Base-by-base conservation (phyloP, 2,797 vertebrate genomes). In the Sorex maritimensis region DNA sequence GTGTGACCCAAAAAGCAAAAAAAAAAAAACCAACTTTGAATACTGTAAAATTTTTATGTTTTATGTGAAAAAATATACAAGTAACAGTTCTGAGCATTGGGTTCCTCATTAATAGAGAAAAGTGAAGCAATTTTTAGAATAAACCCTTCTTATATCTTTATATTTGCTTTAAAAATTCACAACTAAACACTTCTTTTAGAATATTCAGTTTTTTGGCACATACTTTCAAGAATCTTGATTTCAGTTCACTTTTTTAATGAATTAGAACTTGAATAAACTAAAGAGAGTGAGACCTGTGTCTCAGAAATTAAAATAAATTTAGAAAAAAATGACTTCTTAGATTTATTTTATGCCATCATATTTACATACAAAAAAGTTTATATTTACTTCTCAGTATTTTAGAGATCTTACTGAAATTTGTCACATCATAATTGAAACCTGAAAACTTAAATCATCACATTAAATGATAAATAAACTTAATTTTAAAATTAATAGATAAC, bases 321-420 rank as follows among this genome's bases (percentile, higher is more conserved):
- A 82, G 95, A 87, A 93, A 96, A 97, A 97, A 80, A 52, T 92
- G 94, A 95, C 68, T 97, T 96, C 69, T 96, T 96, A 97, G 92
- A 8, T 52, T 52, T 52, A 52, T 93, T 94, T 95, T 96, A 88
- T 82, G 92, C 94, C 93, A 88, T 92, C 91, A 96, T 94, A 95
- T 95, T 93, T 92, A 95, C 94, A 79, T 3, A 0, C 93, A 94
- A 97, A 84, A 74, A 71, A 95, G 58, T 79, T 87, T 88, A 83
- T 96, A 90, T 96, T 96, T 95, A 78, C 75, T 92, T 85, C 94
- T 89, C 46, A 79, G 38, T 90, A 83, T 95, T 96, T 97, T 95
- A 96, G 72, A 79, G 94, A 86, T 85, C 46, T 86, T 13, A 90
- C 93, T 84, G 94, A 78, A 58, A 63, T 74, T 14, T 61, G 2